A percentile compares a stretch with the other conserved stretches of the same genome.
Conservation (phyloP, 2,797 vertebrate species). For the Poeciliopsis turneri region DNA sequence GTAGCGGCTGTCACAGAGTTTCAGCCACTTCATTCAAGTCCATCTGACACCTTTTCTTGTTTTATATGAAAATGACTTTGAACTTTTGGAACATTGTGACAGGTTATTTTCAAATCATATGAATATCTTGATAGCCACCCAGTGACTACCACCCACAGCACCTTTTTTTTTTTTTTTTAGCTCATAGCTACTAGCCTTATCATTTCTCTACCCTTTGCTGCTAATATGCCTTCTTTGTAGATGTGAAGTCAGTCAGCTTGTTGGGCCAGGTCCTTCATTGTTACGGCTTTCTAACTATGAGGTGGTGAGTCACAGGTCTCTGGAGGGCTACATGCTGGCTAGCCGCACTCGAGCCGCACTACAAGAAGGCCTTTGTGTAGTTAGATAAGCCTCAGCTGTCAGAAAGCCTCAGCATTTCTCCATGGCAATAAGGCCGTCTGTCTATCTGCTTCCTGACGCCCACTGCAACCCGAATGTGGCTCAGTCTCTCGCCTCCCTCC, state of each 20-base stretch:
- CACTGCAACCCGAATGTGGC: slow-evolving; percentile 56
- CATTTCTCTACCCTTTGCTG: background rate
- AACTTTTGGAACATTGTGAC: background rate
- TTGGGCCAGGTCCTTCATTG: slow-evolving; percentile 29
- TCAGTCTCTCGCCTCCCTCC: slow-evolving; percentile 40
- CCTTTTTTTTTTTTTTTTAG: background rate
- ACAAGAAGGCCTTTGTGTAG: slow-evolving; percentile 76
- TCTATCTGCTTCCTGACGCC: slow-evolving; percentile 65
- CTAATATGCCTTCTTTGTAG: slow-evolving; percentile 23
- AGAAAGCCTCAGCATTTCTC: slow-evolving; percentile 79
- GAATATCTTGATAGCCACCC: background rate
- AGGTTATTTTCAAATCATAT: background rate
- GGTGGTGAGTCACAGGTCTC: slow-evolving; percentile 57
- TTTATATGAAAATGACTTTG: background rate
- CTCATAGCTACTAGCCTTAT: background rate
- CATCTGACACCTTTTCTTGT: background rate
- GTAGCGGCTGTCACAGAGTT: background rate
- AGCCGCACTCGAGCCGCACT: slow-evolving; percentile 41
- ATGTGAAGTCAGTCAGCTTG: slow-evolving; percentile 34
- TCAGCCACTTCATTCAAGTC: background rate
- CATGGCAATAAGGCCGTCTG: slow-evolving; percentile 50
- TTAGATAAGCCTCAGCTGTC: slow-evolving; percentile 82
- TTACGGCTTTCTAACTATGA: slow-evolving; percentile 58
- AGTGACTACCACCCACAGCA: background rate
- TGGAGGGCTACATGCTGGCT: slow-evolving; percentile 33